Evolutionary conservation across 1,140 invertebrate species (phyloP).

Genomic region (Planococcus citri): DNA sequence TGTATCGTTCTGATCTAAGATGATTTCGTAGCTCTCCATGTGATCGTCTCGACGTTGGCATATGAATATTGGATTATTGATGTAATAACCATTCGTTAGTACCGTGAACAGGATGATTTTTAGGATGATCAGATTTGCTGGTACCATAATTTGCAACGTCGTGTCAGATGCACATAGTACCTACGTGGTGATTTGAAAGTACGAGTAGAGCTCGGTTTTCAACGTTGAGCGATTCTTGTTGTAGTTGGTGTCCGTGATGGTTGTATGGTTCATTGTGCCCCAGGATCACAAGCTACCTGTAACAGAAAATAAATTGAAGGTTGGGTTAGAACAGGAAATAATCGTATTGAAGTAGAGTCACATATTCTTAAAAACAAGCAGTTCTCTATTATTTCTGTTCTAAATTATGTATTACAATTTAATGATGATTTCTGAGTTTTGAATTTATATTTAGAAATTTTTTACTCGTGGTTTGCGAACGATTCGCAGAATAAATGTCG

Average conservation of each 20-base stretch:
- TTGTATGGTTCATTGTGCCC: no score
- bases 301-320: no score
- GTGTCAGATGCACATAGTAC: background rate
- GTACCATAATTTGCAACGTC: background rate
- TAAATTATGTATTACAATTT: no score
- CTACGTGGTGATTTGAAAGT: background rate
- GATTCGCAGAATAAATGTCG: no score
- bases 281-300: no score
- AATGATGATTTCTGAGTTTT: no score
- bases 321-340: no score
- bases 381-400: no score
- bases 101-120: constrained; percentile 2
- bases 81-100: background rate
- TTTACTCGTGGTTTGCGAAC: no score
- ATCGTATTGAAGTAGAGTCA: no score
- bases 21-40: background rate
- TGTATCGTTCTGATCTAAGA: background rate
- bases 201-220: background rate
- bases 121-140: background rate
- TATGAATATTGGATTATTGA: background rate
- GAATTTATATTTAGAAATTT: no score
- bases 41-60: background rate
- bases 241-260: background rate
- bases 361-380: no score
- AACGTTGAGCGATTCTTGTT: background rate